Base-by-base conservation (phyloP, 2,797 vertebrate species). In the Rhadinocentrus ornatus region DNA sequence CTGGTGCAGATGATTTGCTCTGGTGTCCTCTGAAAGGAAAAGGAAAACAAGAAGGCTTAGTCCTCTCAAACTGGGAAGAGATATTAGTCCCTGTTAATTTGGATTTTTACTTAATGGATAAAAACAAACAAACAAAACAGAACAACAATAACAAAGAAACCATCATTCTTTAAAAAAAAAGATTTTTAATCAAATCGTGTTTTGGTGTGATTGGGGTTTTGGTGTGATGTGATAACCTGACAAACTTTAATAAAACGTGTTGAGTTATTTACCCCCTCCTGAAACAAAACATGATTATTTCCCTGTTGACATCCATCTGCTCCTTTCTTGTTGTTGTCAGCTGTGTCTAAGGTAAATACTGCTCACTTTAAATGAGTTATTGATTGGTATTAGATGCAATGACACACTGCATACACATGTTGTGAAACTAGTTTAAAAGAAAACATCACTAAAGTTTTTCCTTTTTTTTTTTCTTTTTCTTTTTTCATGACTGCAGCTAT, bases 351-450 rank as follows among this genome's bases (percentile, higher is more conserved):
- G 46, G 71, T 75, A 68, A 84, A 87, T 61, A 73, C 56, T 35
- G 39, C 22, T 74, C 20, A 9, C 6, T 44, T 35, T 69, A 62
- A 80, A 88, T 81, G 73, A 84, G 76, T 62, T 84, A 89, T 90
- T 77, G 82, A 89, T 89, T 79, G 61, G 59, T 88, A 83, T 73
- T 48, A 58, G 81, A 59, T 69, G 68, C 8, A 6, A 64, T 37
- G 70, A 66, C 61, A 48, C 55, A 69, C 68, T 69, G 62, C 46
- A 31, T 66, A 60, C 73, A 55, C 60, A 74, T 54, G 76, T 34
- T 58, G 54, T 69, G 71, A 78, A 79, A 71, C 71, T 15, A 27
- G 11, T 75, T 82, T 74, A 69, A 82, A 77, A 62, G 79, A 85
- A 83, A 81, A 63, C 20, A 12, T 69, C 54, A 73, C 48, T 27